Conservation (phyloP, 2,888 invertebrate genomes). For the Camponotus fellah region DNA sequence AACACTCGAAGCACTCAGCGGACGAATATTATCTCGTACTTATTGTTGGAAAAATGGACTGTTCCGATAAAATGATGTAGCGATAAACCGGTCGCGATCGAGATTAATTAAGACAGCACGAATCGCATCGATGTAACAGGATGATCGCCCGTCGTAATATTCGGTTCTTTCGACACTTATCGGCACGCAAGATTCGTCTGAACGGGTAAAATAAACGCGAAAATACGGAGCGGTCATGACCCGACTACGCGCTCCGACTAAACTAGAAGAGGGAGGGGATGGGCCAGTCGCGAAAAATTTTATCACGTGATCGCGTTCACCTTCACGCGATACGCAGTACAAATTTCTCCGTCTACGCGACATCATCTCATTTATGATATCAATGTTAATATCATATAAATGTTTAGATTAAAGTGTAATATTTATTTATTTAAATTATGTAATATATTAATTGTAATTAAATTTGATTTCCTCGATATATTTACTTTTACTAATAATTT, state of each 20-base stretch:
- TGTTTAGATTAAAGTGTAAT: background rate
- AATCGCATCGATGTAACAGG: too few relatives aligned
- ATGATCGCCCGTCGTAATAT: background rate
- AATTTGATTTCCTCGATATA: background rate
- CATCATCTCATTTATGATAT: background rate
- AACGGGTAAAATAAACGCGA: background rate
- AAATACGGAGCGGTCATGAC: background rate
- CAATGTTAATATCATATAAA: background rate
- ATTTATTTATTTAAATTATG: background rate
- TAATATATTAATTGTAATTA: too few relatives aligned
- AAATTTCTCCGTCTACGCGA: background rate
- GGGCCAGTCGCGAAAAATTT: background rate
- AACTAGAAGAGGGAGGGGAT: background rate
- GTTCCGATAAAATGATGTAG: background rate
- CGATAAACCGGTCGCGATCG: background rate
- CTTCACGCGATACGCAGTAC: background rate
- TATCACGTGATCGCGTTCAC: background rate
- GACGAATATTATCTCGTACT: background rate
- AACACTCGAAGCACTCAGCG: background rate
- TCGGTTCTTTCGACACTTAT: background rate
- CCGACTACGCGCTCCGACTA: background rate
- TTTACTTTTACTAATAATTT: background rate
- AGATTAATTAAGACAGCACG: background rate
- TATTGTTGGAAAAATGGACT: background rate
- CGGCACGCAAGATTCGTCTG: background rate